Evolutionary conservation across 2,797 vertebrate genomes (phyloP), one percentile per base, ranked within the genome.

Genomic region (Falco cherrug): DNA sequence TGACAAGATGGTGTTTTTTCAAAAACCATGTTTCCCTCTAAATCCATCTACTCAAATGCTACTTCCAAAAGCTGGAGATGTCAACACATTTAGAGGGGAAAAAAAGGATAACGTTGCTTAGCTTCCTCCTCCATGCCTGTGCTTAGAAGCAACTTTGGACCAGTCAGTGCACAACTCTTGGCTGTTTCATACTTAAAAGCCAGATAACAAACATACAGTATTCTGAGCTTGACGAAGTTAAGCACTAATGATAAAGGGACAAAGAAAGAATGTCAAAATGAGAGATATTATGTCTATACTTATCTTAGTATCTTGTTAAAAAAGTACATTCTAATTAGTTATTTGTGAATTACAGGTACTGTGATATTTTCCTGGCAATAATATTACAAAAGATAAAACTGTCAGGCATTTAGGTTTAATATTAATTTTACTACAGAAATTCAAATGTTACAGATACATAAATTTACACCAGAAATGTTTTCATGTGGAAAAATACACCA

Each of bases 1-100:
- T 94, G 91, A 89, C 92, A 93, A 37, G 65, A 89, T 10, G 39
- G 84, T 73, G 60, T 69, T 89, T 93, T 95, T 84, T 84, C 81
- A 87, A 73, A 94, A 90, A 61, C 24, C 33, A 39, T 12, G 10
- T 89, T 96, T 95, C 65, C 63, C 59, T 84, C 60, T 92, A 87
- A 92, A 95, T 93, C 65, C 54, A 92, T 91, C 84, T 65, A 77
- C 68, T 91, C 41, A 84, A 87, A 87, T 5, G 6, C 65, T 91
- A 37, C 67, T 93, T 89, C 43, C 65, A 94, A 95, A 93, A 87
- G 54, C 56, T 26, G 69, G 41, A 80, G 84, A 89, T 93, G 70
- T 75, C 91, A 83, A 91, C 71, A 81, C 75, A 78, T 89, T 87
- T 61, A 51, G 53, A 64, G 21, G 13, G 63, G 2, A 2, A 69